Conservation (phyloP, 2,888 invertebrate species). For the Hemistola chrysoprasaria region DNA sequence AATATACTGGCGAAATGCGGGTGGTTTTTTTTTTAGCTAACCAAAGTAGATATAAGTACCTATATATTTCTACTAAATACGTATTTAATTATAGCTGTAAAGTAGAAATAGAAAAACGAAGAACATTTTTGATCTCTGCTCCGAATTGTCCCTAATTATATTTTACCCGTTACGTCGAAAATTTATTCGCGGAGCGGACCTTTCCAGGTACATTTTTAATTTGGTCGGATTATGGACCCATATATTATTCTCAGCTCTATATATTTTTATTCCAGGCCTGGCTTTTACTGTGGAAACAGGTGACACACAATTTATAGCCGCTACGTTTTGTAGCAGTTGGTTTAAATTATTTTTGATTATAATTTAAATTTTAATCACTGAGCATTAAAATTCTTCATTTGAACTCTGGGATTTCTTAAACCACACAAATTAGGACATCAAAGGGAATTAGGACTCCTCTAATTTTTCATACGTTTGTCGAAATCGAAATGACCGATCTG, state of each 20-base stretch:
- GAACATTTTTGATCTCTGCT: slow-evolving; percentile 9
- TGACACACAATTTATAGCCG: slow-evolving; percentile 22
- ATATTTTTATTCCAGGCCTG: slow-evolving; percentile 19
- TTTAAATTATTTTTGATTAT: slow-evolving; percentile 10
- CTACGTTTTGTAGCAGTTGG: slow-evolving; percentile 15
- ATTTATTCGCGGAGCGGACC: slow-evolving; percentile 21
- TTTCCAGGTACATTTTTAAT: slow-evolving; percentile 27
- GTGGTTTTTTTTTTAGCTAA: no score
- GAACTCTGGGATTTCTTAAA: no score
- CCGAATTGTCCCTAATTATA: slow-evolving; percentile 12
- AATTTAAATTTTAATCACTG: slow-evolving; percentile 5
- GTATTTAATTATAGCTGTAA: neutral
- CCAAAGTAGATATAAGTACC: no score
- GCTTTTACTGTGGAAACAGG: slow-evolving; percentile 19
- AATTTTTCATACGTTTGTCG: no score
- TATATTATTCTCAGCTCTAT: slow-evolving; percentile 12
- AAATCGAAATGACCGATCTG: no score
- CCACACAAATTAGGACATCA: slow-evolving; percentile 6
- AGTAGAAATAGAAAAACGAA: neutral
- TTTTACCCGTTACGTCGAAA: slow-evolving; percentile 16
- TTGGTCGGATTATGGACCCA: slow-evolving; percentile 16
- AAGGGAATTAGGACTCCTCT: no score
- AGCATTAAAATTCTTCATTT: no score
- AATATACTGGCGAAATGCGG: no score
- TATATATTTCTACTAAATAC: no score